A percentile compares a stretch with the other conserved stretches of the same genome.
Evolutionary conservation across 2,888 invertebrate species (phyloP).

Genomic region (Mechanitis messenoides): DNA sequence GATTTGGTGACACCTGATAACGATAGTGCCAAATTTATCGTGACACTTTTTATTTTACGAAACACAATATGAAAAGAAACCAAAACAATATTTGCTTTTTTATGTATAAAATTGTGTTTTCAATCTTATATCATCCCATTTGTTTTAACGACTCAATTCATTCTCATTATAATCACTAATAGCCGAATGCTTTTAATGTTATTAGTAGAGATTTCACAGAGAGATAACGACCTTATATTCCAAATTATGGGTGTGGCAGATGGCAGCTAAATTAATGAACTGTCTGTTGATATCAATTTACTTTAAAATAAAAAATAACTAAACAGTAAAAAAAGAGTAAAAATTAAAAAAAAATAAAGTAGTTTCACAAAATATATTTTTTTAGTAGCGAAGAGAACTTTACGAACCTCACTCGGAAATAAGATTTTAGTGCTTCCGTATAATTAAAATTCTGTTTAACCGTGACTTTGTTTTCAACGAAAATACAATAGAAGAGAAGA

Average conservation of each 20-base stretch:
- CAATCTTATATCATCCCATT: neutral
- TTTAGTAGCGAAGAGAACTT: conserved; percentile 2
- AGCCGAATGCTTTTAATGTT: conserved; percentile 34
- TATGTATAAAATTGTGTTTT: neutral
- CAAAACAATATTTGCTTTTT: neutral
- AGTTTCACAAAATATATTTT: too few species aligned
- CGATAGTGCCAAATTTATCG: neutral
- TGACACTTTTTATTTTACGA: neutral
- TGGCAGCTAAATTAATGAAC: conserved; percentile 22
- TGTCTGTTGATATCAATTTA: neutral
- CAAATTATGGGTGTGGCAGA: conserved; percentile 24
- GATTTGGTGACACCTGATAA: neutral
- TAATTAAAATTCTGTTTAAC: conserved; percentile 18
- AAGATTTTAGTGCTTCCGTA: conserved; percentile 16
- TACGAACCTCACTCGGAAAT: conserved; percentile 6
- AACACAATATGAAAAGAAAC: neutral
- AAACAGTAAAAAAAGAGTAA: too few species aligned
- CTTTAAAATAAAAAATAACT: too few species aligned
- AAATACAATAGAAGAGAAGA: too few species aligned
- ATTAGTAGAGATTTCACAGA: conserved; percentile 32
- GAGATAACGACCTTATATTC: conserved; percentile 29
- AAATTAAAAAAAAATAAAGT: too few species aligned
- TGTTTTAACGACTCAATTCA: conserved; percentile 2
- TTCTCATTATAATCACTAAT: conserved; percentile 21
- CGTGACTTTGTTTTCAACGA: conserved; percentile 12